These are phyloP conservation scores for Chymomyza fuscimana DNA, from an alignment of 2,888 invertebrate genomes.

Conservation along the genomic window DNA sequence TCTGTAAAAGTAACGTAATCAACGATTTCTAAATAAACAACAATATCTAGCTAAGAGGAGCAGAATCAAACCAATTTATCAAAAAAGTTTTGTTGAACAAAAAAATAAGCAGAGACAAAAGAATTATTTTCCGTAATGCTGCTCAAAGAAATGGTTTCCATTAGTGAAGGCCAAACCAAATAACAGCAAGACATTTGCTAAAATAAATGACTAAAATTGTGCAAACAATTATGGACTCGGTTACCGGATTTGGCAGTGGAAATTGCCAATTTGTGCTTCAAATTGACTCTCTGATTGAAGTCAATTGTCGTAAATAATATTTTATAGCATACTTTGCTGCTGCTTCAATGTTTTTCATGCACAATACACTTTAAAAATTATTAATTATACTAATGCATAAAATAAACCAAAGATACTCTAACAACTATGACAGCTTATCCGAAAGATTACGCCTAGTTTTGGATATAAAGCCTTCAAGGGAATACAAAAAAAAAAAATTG, in stretches of 20 bases:
- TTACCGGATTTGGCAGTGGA: background rate
- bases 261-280: background rate
- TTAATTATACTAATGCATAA: background rate
- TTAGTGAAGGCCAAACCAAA: background rate
- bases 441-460: background rate
- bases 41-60: background rate
- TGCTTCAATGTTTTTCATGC: constrained; percentile 1
- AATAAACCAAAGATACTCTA: background rate
- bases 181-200: background rate
- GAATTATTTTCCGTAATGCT: background rate
- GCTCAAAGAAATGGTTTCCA: background rate
- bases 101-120: background rate
- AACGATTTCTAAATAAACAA: background rate
- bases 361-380: background rate
- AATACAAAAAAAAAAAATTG: background rate
- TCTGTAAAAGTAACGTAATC: no score
- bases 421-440: background rate
- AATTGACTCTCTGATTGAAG: constrained; percentile 22
- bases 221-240: background rate
- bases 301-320: constrained; percentile 37
- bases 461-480: background rate
- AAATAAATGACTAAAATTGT: background rate
- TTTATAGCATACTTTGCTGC: constrained; percentile 61
- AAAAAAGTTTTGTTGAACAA: background rate
- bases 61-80: background rate